Evolutionary conservation across 2,888 invertebrate species (phyloP), one percentile per base, ranked within the genome.

Genomic region (Diarsia rubi): DNA sequence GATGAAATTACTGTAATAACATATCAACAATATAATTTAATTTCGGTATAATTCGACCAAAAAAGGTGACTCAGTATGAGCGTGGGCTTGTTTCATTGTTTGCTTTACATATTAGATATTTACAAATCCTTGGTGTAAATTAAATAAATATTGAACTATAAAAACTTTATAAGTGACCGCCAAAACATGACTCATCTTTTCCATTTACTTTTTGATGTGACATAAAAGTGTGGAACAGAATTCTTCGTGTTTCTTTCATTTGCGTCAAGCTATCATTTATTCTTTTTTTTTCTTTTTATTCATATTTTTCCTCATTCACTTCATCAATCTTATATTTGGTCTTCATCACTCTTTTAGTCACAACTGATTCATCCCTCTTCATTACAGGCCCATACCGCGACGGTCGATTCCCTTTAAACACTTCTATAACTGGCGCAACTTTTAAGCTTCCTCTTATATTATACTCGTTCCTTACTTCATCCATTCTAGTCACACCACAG

Each of bases 111-210:
- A 49, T 73, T 62, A 62, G 62, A 62, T 42, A 62, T 62, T 62
- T 62, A 62, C 54, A 57, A n/a, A 76, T 16, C 75, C 69, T 75
- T 81, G 60, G 54, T 75, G 24, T 31, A 47, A 66, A 77, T 62
- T 21, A 64, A 59, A 14, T 24, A 62, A 45, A 73, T 57, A 70
- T 44, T 66, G 31, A 57, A 79, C 54, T 66, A 54, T 27, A 57
- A 49, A 60, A 71, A 71, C 44, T 71, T 69, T 77, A 65, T 44
- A 45, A 45, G 45, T 71, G 59, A 70, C 45, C 60, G 65, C 52
- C 59, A 71, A 45, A 44, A 14, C 9, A 42, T 76, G 64, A 64
- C 11, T 78, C 70, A 78, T 52, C 9, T 66, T 66, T 42, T 64
- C 27, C 42, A 76, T 24, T 57, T 57, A 42, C 37, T 45, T 47